Evolutionary conservation across 2,797 vertebrate genomes (phyloP).

Genomic region (Labroides dimidiatus): DNA sequence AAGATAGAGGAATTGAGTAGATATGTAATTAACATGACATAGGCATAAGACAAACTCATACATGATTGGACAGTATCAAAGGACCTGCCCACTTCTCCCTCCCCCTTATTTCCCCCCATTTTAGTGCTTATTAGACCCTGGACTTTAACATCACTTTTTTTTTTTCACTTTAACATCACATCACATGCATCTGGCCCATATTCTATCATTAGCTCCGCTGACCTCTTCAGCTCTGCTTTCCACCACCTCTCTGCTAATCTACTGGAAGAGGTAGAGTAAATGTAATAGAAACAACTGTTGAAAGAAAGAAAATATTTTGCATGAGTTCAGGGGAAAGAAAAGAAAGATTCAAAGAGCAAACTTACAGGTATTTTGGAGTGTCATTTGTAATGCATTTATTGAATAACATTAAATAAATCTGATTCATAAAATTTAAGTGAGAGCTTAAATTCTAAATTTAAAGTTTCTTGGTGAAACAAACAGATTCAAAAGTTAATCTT

Average conservation of each 20-base stretch:
- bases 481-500: too few species aligned
- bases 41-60: conserved; percentile 44
- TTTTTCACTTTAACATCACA: too few species aligned
- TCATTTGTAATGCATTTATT: conserved; percentile 30
- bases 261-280: conserved; percentile 43
- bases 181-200: conserved; percentile 65
- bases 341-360: too few species aligned
- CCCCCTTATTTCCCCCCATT: conserved; percentile 44
- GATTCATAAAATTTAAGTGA: background rate
- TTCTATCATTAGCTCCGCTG: conserved; percentile 65
- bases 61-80: conserved; percentile 51
- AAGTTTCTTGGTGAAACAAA: too few species aligned
- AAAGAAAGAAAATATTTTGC: too few species aligned
- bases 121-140: conserved; percentile 56
- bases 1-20: conserved; percentile 39
- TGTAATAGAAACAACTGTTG: too few species aligned
- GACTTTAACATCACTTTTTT: too few species aligned
- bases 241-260: conserved; percentile 36
- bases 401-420: too few species aligned
- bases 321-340: too few species aligned
- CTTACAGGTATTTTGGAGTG: conserved; percentile 45
- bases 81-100: conserved; percentile 33
- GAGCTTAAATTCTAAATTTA: too few species aligned
- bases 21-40: background rate
- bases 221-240: conserved; percentile 37